These are phyloP conservation scores for Myoxocephalus aenaeus DNA, from an alignment of 2,797 vertebrate species.

Conservation along the genomic window DNA sequence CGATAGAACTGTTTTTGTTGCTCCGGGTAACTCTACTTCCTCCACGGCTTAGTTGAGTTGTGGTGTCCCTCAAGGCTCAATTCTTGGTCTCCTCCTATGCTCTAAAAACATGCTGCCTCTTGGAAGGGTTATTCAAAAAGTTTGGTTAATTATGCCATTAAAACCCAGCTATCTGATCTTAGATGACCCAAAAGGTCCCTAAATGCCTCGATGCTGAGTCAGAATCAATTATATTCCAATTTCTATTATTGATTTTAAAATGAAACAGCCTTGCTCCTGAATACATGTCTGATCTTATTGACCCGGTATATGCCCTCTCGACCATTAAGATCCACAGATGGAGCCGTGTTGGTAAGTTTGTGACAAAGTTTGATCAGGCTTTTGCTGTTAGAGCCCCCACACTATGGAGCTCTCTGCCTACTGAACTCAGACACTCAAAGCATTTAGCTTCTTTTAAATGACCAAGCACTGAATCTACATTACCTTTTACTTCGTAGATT, in stretches of 20 bases:
- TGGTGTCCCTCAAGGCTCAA: background rate
- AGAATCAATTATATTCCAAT: too few species aligned
- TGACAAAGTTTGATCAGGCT: background rate
- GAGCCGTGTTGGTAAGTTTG: background rate
- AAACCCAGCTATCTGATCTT: background rate
- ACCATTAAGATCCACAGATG: background rate
- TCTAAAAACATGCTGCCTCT: background rate
- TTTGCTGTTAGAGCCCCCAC: background rate
- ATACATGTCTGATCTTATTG: background rate
- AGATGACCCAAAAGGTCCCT: background rate
- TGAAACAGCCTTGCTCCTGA: background rate
- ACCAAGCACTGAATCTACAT: background rate
- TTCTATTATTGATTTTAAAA: background rate
- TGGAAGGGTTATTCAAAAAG: background rate
- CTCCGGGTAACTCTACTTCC: background rate
- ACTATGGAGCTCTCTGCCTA: background rate
- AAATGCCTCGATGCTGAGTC: background rate
- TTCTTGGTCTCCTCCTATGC: background rate
- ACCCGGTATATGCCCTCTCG: background rate
- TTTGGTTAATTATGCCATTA: background rate
- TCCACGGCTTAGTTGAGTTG: background rate
- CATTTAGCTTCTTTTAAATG: background rate
- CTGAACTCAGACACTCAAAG: background rate
- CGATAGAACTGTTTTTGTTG: background rate
- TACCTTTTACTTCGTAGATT: background rate